Percentiles rank a stretch among this genome's conserved stretches.
phyloP scores from a whole-genome alignment of 2,113 vertebrate genomes.

The Saguinus midas region DNA sequence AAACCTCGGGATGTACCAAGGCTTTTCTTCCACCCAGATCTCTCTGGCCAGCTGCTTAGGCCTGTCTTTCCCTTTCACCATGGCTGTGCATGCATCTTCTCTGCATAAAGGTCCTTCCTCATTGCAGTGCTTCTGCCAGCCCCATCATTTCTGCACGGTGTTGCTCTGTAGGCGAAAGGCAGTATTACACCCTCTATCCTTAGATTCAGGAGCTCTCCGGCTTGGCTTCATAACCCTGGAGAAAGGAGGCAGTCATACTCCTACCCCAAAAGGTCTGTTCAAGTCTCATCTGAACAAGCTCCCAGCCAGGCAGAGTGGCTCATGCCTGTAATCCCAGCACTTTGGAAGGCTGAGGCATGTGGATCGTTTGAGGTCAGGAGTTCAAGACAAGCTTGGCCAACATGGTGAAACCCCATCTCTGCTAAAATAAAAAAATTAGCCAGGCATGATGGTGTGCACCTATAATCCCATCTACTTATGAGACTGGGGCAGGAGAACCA shows the following conservation, averaged over 20 bases:
- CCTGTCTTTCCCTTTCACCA: not conserved
- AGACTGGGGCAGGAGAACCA: no score
- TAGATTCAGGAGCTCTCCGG: not conserved
- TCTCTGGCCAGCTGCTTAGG: not conserved
- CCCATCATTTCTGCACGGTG: not conserved
- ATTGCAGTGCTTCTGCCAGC: not conserved
- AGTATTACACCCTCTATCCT: not conserved
- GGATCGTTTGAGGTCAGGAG: no score
- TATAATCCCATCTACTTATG: no score
- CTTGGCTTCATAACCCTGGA: no score
- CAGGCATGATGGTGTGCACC: no score
- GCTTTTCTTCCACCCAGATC: not conserved
- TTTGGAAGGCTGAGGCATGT: no score
- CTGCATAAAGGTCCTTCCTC: not conserved
- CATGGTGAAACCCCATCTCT: no score
- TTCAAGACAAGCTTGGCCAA: no score
- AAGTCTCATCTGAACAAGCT: not conserved
- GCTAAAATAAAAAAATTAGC: no score
- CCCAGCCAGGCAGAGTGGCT: not conserved
- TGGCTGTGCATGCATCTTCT: fast-evolving
- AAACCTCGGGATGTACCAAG: not conserved
- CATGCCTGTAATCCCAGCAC: no score
- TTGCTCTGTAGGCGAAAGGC: not conserved
- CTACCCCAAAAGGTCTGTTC: not conserved
- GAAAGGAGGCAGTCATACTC: not conserved